A percentile compares a stretch with the other conserved stretches of the same genome.
Evolutionary conservation across 1,140 invertebrate genomes (phyloP).

Genomic region (Rhynchophorus ferrugineus): DNA sequence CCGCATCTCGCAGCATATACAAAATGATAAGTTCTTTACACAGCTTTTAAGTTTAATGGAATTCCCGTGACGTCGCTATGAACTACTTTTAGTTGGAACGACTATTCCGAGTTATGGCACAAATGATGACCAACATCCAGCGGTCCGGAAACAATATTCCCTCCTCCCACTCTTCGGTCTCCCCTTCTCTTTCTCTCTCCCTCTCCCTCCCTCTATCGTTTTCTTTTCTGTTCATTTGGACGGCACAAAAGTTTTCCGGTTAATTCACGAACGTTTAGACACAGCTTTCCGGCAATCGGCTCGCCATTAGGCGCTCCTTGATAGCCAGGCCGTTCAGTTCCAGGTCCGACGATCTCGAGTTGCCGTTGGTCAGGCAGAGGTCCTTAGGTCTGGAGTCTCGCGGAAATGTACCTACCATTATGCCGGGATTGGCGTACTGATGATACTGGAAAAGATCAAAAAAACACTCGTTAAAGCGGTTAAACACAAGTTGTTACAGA

Average conservation of each 20-base stretch:
- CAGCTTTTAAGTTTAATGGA: too few relatives aligned
- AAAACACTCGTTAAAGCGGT: not conserved
- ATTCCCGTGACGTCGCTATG: too few relatives aligned
- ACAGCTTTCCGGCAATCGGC: slow-evolving; percentile 66
- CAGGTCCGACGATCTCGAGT: slow-evolving; percentile 31
- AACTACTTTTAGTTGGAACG: too few relatives aligned
- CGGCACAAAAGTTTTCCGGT: not conserved
- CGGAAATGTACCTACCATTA: slow-evolving; percentile 39
- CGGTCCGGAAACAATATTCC: too few relatives aligned
- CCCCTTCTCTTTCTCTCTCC: too few relatives aligned
- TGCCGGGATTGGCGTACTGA: slow-evolving; percentile 39
- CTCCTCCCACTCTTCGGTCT: too few relatives aligned
- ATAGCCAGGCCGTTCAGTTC: slow-evolving; percentile 61
- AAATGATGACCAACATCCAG: too few relatives aligned
- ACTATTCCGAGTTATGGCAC: too few relatives aligned
- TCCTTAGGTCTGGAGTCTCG: slow-evolving; percentile 39
- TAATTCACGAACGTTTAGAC: slow-evolving; percentile 45
- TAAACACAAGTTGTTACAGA: not conserved
- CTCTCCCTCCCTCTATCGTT: too few relatives aligned
- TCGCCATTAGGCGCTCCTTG: slow-evolving; percentile 65
- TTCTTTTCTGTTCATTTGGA: too few relatives aligned
- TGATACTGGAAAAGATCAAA: slow-evolving; percentile 33
- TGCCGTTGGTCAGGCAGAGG: slow-evolving; percentile 34
- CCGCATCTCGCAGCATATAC: too few relatives aligned
- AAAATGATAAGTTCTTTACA: too few relatives aligned